Evolutionary conservation across 2,888 invertebrate species (phyloP).

Genomic region (Apamea anceps): DNA sequence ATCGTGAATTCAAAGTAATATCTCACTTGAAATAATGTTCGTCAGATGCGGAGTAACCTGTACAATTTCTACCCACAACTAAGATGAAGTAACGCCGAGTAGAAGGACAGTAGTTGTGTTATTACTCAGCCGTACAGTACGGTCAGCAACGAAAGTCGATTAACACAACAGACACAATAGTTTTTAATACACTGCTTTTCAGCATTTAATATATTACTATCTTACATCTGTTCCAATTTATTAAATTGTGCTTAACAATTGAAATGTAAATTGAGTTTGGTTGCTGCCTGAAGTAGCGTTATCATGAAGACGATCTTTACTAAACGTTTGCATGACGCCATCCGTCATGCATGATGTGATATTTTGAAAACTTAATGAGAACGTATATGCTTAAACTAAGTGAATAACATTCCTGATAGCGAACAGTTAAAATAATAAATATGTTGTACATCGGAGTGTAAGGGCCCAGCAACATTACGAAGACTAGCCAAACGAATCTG

Average conservation of each 20-base stretch:
- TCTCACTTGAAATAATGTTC: constrained; percentile 11
- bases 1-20: constrained; percentile 3
- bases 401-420: constrained; percentile 49
- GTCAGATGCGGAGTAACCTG: not conserved
- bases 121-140: not conserved
- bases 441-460: not conserved
- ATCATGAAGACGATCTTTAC: not conserved
- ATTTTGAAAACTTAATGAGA: constrained; percentile 17
- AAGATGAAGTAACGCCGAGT: not conserved
- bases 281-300: not conserved
- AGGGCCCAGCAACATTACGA: not conserved
- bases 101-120: too few relatives aligned
- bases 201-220: not conserved
- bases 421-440: constrained; percentile 26
- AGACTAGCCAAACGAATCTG: not conserved
- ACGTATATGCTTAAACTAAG: constrained; percentile 7
- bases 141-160: not conserved
- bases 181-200: constrained; percentile 1
- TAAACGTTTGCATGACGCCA: not conserved
- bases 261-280: not conserved
- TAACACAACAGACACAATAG: not conserved
- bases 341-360: constrained; percentile 15
- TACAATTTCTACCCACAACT: too few relatives aligned
- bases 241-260: not conserved
- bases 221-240: not conserved